phyloP scores from a whole-genome alignment of 2,113 vertebrate genomes.

The Pogona vitticeps region DNA sequence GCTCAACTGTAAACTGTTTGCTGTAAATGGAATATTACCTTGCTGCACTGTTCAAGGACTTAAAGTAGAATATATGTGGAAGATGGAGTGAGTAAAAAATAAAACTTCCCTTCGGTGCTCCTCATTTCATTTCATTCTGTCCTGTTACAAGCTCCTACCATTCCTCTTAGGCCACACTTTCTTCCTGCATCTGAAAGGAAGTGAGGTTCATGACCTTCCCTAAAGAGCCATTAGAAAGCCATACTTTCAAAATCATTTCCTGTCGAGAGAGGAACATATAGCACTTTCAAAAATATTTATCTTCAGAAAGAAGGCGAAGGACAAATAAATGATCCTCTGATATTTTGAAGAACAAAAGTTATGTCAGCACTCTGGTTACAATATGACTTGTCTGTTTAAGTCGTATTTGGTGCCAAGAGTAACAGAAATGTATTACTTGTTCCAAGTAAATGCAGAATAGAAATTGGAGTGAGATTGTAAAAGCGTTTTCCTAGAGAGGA shows the following conservation, averaged over 20 bases:
- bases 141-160: not conserved
- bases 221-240: constrained; percentile 68
- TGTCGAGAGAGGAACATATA: constrained; percentile 61
- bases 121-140: not conserved
- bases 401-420: constrained; percentile 11
- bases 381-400: constrained; percentile 47
- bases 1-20: not conserved
- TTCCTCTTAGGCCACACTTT: not conserved
- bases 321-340: constrained; percentile 69
- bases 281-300: constrained; percentile 61
- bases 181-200: constrained; percentile 51
- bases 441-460: constrained; percentile 13
- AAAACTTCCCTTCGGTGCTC: not conserved
- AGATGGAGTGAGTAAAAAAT: not conserved
- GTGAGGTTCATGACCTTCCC: constrained; percentile 63
- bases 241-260: constrained; percentile 64
- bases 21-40: not conserved
- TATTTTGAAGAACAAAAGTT: constrained; percentile 63
- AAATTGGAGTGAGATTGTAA: not conserved
- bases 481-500: not conserved
- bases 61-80: not conserved
- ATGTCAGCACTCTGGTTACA: constrained; percentile 59
- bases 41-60: not conserved
- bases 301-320: constrained; percentile 54
- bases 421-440: constrained; percentile 47